Conservation (phyloP, 2,113 vertebrate species). For the Silurus meridionalis region DNA sequence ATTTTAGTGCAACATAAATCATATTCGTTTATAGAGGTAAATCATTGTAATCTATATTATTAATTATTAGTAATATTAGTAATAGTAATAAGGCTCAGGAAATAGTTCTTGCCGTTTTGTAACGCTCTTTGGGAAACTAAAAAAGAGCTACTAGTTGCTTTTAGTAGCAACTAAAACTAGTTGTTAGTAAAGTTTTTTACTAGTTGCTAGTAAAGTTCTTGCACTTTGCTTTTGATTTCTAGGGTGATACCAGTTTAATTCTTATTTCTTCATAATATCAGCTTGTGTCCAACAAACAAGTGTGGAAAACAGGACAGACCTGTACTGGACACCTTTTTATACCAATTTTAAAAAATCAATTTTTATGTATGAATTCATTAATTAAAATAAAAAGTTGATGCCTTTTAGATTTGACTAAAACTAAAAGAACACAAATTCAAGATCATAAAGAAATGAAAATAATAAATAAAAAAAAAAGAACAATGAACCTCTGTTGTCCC, state of each 20-base stretch:
- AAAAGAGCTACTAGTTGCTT: no score
- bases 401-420: background rate
- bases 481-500: background rate
- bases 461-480: background rate
- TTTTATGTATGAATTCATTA: no score
- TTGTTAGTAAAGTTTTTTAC: no score
- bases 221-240: no score
- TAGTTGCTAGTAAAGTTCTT: no score
- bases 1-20: background rate
- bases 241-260: no score
- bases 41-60: no score
- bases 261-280: background rate
- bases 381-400: background rate
- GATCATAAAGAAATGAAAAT: background rate
- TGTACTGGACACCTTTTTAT: no score
- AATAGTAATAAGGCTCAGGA: background rate
- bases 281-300: background rate
- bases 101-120: no score
- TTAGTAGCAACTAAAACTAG: no score
- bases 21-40: no score
- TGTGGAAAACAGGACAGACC: background rate
- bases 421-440: background rate
- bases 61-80: background rate
- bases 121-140: no score
- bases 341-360: background rate